phyloP scores from a whole-genome alignment of 2,888 invertebrate species.

The Amphiduros pacificus region DNA sequence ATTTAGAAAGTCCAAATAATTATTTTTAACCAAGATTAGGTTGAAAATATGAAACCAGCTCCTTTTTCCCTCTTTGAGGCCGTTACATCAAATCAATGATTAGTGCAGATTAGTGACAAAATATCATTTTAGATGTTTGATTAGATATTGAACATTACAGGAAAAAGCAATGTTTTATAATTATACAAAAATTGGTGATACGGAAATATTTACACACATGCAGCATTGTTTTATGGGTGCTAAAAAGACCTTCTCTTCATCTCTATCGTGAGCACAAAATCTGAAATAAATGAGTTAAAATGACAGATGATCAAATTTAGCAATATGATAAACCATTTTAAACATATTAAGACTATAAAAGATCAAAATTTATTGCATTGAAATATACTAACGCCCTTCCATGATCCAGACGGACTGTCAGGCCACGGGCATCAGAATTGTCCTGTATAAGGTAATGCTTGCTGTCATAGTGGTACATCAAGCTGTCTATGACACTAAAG shows the following conservation, averaged over 20 bases:
- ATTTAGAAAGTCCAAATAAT: no score
- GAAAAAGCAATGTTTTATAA: background rate
- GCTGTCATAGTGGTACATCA: constrained; percentile 35
- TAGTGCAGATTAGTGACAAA: background rate
- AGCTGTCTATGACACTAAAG: constrained; percentile 30
- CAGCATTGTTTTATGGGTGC: constrained; percentile 35
- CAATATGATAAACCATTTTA: background rate
- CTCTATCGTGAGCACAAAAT: constrained; percentile 30
- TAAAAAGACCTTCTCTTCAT: constrained; percentile 29
- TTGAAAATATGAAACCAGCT: no score
- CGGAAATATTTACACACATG: constrained; percentile 23
- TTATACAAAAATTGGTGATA: background rate
- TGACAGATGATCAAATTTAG: background rate
- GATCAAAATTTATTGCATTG: background rate
- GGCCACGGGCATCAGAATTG: constrained; percentile 23
- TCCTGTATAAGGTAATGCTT: constrained; percentile 32
- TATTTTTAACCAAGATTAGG: no score
- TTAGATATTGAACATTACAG: background rate
- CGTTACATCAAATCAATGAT: background rate
- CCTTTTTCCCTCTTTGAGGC: no score
- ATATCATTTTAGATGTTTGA: background rate
- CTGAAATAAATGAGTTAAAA: constrained; percentile 13
- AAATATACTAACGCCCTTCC: constrained; percentile 31
- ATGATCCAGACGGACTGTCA: constrained; percentile 33
- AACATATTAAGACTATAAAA: background rate